These are phyloP conservation scores for Channallabes apus DNA, from an alignment of 2,797 vertebrate species.

Conservation along the genomic window DNA sequence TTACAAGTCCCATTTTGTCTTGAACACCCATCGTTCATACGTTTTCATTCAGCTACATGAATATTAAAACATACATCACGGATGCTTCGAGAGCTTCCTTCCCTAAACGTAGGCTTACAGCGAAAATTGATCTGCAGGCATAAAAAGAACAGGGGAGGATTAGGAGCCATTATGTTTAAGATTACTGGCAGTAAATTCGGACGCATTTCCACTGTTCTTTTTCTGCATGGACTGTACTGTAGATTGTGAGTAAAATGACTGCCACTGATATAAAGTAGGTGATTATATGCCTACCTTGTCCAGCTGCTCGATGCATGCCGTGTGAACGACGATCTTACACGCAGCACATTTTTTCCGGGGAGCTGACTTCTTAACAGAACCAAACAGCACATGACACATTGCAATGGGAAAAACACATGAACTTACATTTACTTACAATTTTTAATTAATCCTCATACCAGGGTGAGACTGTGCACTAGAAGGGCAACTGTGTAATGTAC, in stretches of 20 bases:
- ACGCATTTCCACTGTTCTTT: neutral
- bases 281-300: constrained; percentile 81
- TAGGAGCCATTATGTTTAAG: neutral
- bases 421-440: neutral
- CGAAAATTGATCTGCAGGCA: constrained; percentile 91
- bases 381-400: constrained; percentile 61
- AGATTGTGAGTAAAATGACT: neutral
- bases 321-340: constrained; percentile 96
- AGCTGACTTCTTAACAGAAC: constrained; percentile 89
- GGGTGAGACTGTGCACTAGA: neutral
- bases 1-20: too few relatives aligned
- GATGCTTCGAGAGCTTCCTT: constrained; percentile 88
- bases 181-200: neutral
- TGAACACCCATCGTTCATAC: too few relatives aligned
- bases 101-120: constrained; percentile 95
- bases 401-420: constrained; percentile 4
- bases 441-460: neutral
- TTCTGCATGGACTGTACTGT: neutral
- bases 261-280: neutral
- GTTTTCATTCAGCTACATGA: neutral
- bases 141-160: constrained; percentile 40
- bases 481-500: neutral
- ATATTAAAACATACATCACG: constrained; percentile 83
- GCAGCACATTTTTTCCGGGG: constrained; percentile 93
- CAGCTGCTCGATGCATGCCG: constrained; percentile 89